phyloP scores from a whole-genome alignment of 2,888 invertebrate species.

The Lepeophtheirus nordmannii region DNA sequence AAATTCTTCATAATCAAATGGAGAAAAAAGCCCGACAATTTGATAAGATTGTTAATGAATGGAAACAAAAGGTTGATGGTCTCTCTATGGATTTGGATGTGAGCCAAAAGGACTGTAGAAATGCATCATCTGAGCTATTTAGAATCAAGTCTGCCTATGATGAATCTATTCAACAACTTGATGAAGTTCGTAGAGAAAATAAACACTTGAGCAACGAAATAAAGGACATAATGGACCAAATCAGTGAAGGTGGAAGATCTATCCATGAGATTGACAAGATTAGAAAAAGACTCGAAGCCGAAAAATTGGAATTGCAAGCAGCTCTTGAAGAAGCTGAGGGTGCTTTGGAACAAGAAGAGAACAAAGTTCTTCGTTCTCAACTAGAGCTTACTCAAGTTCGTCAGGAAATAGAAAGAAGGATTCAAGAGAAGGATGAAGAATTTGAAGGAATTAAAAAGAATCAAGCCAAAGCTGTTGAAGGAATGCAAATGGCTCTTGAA shows the following conservation, averaged over 20 bases:
- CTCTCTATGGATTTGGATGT: slow-evolving; percentile 93
- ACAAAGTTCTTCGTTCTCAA: slow-evolving; percentile 66
- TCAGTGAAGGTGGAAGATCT: slow-evolving; percentile 98
- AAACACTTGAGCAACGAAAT: slow-evolving; percentile 99
- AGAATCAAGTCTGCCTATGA: slow-evolving; percentile 91
- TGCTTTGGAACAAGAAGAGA: slow-evolving; percentile 98
- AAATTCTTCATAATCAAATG: slow-evolving; percentile 82
- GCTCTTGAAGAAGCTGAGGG: slow-evolving; percentile 98
- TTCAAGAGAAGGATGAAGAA: slow-evolving; percentile 99
- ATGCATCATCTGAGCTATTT: slow-evolving; percentile 98
- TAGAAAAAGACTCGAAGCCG: slow-evolving; percentile 93
- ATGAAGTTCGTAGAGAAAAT: slow-evolving; percentile 96
- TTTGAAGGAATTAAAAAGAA: slow-evolving; percentile 76
- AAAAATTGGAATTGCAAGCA: slow-evolving; percentile 98
- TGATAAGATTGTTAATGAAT: slow-evolving; percentile 98
- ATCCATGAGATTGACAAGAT: slow-evolving; percentile 99
- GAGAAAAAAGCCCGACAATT: slow-evolving; percentile 99
- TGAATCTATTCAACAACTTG: slow-evolving; percentile 91
- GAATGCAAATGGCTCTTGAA: slow-evolving; percentile 45
- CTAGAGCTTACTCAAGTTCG: slow-evolving; percentile 94
- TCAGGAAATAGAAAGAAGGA: slow-evolving; percentile 96
- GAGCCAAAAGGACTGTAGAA: slow-evolving; percentile 97
- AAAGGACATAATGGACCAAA: slow-evolving; percentile 97
- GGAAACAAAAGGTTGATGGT: slow-evolving; percentile 96
- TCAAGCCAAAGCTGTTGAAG: slow-evolving; percentile 44